Evolutionary conservation across 2,113 vertebrate species (phyloP).

Genomic region (Galbula dea): DNA sequence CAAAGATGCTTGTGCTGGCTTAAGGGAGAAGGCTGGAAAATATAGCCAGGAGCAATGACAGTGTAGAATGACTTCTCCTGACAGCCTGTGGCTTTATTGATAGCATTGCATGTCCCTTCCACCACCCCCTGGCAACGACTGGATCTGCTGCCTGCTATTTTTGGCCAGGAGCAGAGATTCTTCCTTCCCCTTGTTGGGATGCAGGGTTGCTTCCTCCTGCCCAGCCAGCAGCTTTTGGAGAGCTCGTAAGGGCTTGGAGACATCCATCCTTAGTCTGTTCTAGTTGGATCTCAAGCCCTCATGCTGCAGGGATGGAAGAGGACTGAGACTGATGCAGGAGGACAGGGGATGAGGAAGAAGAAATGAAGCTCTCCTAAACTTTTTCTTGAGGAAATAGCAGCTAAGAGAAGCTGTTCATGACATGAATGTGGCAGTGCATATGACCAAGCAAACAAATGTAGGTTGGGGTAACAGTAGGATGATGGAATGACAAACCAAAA

Average conservation of each 20-base stretch:
- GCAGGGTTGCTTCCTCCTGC: neutral
- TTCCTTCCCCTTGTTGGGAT: neutral
- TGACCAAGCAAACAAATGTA: neutral
- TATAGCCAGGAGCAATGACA: neutral
- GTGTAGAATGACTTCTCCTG: neutral
- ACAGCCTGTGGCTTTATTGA: fast-evolving
- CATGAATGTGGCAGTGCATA: neutral
- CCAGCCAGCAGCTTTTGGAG: neutral
- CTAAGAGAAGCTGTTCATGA: neutral
- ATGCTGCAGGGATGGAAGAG: neutral
- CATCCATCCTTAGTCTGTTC: fast-evolving
- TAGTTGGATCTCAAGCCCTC: neutral
- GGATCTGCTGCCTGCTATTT: neutral
- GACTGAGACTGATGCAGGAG: neutral
- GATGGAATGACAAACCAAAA: neutral
- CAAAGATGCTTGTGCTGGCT: neutral
- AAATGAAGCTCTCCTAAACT: neutral
- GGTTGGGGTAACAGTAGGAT: neutral
- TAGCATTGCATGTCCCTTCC: neutral
- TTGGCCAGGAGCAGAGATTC: neutral
- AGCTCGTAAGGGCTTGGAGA: neutral
- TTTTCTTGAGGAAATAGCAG: neutral
- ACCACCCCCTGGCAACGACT: neutral
- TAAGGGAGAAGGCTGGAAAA: neutral
- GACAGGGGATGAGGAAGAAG: neutral